Base-by-base conservation (phyloP, 2,113 vertebrate species). In the Chaetorhynchus papuensis region DNA sequence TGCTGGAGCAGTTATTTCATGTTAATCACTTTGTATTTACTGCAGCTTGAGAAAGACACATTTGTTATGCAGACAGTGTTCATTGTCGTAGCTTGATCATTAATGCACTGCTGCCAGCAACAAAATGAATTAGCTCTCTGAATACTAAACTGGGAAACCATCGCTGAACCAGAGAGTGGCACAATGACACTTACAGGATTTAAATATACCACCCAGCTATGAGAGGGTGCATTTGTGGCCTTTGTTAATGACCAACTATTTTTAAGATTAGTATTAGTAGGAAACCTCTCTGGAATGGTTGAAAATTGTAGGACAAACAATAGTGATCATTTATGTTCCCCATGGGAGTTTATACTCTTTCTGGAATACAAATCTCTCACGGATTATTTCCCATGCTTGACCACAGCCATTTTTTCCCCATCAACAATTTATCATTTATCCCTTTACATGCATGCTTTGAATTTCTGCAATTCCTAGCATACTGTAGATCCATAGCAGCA, bases 41-140 rank as follows among this genome's bases (percentile, higher is more conserved):
- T 96, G 98, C 95, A 94, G 94, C 96, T 97, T 74, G 82, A 97
- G 97, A 98, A 98, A 98, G 97, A 94, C 94, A 5, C 90, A 94
- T 98, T 98, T 98, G 98, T 98, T 97, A 97, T 98, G 97, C 97
- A 97, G 97, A 97, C 97, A 97, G 97, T 96, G 97, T 97, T 97
- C 98, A 96, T 97, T 97, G 97, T 98, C 66, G 77, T 97, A 80
- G 95, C 90, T 95, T 94, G 95, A 97, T 97, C 96, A 95, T 96
- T 97, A 97, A 97, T 96, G 97, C 94, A 92, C 96, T 79, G 74
- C 95, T 94, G 96, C 93, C 94, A 95, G 97, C 96, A 96, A 94
- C 96, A 94, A 92, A 96, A 96, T 96, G 97, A 97, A 97, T 97
- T 96, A 97, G 97, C 94, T 95, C 96, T 97, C 94, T 93, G 97